Conservation (phyloP, 2,888 invertebrate genomes). For the Synergus gifuensis region DNA sequence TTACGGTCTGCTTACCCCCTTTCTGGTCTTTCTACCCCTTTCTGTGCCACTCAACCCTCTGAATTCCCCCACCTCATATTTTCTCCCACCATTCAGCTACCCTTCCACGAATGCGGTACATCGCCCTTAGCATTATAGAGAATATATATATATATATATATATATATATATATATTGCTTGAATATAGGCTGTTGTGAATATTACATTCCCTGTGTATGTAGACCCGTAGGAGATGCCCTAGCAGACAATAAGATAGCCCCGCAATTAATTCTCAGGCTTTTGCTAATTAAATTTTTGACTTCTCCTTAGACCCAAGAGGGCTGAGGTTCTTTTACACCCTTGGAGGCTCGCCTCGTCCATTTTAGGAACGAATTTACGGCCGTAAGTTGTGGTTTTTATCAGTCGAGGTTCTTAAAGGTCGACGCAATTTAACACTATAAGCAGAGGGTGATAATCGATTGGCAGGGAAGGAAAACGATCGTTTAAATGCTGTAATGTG, state of each 20-base stretch:
- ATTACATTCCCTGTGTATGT: slow-evolving; percentile 75
- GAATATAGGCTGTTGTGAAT: slow-evolving; percentile 75
- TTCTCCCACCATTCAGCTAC: slow-evolving; percentile 37
- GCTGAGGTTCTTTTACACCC: neutral
- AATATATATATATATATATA: slow-evolving; percentile 51
- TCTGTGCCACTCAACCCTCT: slow-evolving; percentile 20
- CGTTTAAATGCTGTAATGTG: neutral
- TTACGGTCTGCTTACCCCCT: slow-evolving; percentile 32
- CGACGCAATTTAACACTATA: slow-evolving; percentile 15
- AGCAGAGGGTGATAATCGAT: slow-evolving; percentile 1
- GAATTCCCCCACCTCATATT: neutral
- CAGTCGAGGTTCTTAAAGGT: neutral
- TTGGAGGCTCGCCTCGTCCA: neutral
- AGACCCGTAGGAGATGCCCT: slow-evolving; percentile 54
- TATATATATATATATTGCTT: slow-evolving; percentile 51
- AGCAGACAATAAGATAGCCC: slow-evolving; percentile 71
- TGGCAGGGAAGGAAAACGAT: neutral
- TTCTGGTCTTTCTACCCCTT: slow-evolving; percentile 18
- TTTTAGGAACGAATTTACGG: slow-evolving; percentile 13
- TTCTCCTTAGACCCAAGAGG: slow-evolving; percentile 45
- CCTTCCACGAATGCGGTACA: slow-evolving; percentile 54
- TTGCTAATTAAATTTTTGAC: slow-evolving; percentile 77
- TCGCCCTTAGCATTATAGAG: slow-evolving; percentile 53
- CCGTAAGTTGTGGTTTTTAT: slow-evolving; percentile 6
- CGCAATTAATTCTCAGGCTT: slow-evolving; percentile 76